Conservation (phyloP, 2,113 vertebrate species). For the Cottus gobio region DNA sequence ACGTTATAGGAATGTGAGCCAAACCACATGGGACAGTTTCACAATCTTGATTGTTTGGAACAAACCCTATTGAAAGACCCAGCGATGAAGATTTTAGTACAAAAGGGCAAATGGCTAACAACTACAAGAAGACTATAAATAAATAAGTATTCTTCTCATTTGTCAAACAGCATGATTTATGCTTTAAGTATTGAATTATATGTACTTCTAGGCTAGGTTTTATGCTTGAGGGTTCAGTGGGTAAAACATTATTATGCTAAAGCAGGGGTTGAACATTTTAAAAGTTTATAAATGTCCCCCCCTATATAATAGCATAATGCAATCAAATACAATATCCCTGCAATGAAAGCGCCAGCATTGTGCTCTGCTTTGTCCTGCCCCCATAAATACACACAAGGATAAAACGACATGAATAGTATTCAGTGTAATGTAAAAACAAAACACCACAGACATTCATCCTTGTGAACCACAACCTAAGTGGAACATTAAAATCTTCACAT, state of each 20-base stretch:
- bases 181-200: slow-evolving; percentile 6
- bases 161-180: slow-evolving; percentile 16
- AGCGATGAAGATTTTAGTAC: neutral
- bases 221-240: slow-evolving; percentile 14
- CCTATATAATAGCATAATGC: neutral
- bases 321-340: neutral
- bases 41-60: neutral
- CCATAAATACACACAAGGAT: too few species aligned
- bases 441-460: neutral
- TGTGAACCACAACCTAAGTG: slow-evolving; percentile 1
- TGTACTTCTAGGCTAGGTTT: slow-evolving; percentile 19
- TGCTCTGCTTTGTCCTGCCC: neutral
- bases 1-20: neutral
- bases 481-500: slow-evolving; percentile 23
- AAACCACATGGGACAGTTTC: neutral
- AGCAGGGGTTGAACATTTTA: neutral
- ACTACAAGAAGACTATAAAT: neutral
- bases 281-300: slow-evolving; percentile 11
- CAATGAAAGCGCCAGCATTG: neutral
- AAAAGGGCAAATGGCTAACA: neutral
- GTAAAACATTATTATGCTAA: neutral
- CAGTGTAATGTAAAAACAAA: slow-evolving; percentile 7
- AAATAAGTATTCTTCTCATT: slow-evolving; percentile 17
- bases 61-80: neutral
- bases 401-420: neutral